Evolutionary conservation across 64 coral and sea anemone species (phyloP).

Genomic region (Montipora sp.): DNA sequence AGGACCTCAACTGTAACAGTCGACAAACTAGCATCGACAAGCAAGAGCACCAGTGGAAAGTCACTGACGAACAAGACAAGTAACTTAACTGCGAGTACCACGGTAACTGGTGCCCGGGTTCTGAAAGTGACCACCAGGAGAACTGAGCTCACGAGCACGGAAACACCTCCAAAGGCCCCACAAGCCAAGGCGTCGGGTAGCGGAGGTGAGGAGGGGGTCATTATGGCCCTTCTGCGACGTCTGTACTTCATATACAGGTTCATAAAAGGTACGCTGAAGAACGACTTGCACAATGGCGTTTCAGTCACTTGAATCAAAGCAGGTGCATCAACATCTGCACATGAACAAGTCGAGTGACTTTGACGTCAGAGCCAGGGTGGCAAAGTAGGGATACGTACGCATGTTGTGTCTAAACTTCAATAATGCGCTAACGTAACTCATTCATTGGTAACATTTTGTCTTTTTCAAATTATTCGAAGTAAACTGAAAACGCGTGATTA

Average conservation of each 20-base stretch:
- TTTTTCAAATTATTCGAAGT: not conserved
- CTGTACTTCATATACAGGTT: slow-evolving; percentile 65
- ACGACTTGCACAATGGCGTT: slow-evolving; percentile 10
- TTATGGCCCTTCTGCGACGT: slow-evolving; percentile 50
- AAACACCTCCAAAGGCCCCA: not conserved
- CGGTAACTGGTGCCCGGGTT: not conserved
- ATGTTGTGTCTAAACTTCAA: not conserved
- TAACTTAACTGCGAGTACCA: slow-evolving; percentile 1
- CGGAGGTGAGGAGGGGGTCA: slow-evolving; percentile 53
- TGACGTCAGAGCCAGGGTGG: slow-evolving; percentile 40
- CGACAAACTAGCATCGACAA: not conserved
- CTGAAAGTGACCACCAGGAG: not conserved
- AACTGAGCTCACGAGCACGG: not conserved
- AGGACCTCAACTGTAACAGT: not conserved
- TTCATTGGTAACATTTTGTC: not conserved
- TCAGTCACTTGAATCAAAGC: not conserved
- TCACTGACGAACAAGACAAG: not conserved
- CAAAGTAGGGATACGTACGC: slow-evolving; percentile 14
- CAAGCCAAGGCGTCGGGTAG: slow-evolving; percentile 18
- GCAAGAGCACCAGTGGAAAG: not conserved
- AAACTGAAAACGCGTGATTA: too few species aligned
- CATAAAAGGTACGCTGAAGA: slow-evolving; percentile 53
- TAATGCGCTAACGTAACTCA: too few species aligned
- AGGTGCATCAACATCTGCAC: not conserved
- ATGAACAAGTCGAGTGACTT: not conserved